phyloP scores from a whole-genome alignment of 2,113 vertebrate genomes.

The Psephotus haematonotus region DNA sequence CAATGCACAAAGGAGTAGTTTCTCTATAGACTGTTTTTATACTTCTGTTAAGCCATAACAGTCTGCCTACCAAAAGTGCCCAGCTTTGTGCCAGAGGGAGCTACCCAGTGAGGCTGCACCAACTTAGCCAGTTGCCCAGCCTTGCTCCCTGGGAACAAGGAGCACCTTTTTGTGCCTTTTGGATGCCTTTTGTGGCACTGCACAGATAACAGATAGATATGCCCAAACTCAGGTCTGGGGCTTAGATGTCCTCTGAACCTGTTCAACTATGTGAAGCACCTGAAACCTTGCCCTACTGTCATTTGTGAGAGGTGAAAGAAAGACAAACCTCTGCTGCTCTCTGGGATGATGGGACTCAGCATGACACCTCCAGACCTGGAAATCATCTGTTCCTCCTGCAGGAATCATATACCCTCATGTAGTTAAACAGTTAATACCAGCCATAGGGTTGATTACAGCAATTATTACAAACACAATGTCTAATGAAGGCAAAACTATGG shows the following conservation, averaged over 20 bases:
- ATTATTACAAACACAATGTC: slow-evolving; percentile 59
- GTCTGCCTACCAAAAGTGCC: neutral
- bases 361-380: neutral
- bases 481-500: slow-evolving; percentile 61
- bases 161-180: neutral
- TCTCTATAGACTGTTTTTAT: neutral
- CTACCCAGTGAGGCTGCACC: neutral
- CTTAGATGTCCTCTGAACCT: neutral
- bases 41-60: neutral
- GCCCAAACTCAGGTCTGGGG: neutral
- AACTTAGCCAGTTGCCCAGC: neutral
- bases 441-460: slow-evolving; percentile 57
- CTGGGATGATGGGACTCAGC: neutral
- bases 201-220: neutral
- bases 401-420: neutral
- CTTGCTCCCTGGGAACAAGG: neutral
- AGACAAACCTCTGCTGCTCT: neutral
- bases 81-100: neutral
- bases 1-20: neutral
- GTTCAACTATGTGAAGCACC: fast-evolving
- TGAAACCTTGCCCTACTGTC: neutral
- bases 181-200: neutral
- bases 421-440: slow-evolving; percentile 51
- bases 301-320: neutral
- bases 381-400: neutral